Evolutionary conservation across 2,888 invertebrate species (phyloP), one percentile per base, ranked within the genome.

Genomic region (Andrena fulva): DNA sequence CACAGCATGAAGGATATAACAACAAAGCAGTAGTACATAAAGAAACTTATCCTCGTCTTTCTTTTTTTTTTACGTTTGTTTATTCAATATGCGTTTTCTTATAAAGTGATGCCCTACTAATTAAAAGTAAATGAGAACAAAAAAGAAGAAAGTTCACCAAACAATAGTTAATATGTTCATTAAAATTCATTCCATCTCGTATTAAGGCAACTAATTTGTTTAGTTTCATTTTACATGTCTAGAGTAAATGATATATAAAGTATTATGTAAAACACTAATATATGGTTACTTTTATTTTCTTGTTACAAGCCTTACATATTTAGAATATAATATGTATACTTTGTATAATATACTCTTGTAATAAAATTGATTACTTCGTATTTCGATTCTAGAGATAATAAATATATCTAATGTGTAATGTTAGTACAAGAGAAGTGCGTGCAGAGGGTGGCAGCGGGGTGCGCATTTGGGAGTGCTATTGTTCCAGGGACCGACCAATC

Each of bases 221-320:
- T 89, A 91, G 91, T 87, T 87, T 90, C 90, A 90, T 88, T 92
- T 92, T 92, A 91, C 90, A 92, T 90, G 87, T 90, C 92, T 93
- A 93, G 91, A 92, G 91, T 93, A 93, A 92, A 93, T 90, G 88
- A 90, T 92, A 91, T 93, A 92, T 93, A 93, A 93, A 93, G 93
- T 93, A 93, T 56, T 94, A 93, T 93, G 93, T 93, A 93, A 93
- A 94, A 93, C 94, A 93, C 93, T 94, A 93, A 93, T 93, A 93
- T 93, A 93, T 91, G 93, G 90, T 93, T 93, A 93, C 89, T 93
- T 93, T 93, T 93, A 92, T 91, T 92, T 93, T 89, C 93, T 93
- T 94, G 93, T 94, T 94, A 94, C 94, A 94, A 94, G 94, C 94
- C 93, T 94, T 94, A 94, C 89, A 92, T 91, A 90, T 91, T 93